Evolutionary conservation across 2,113 vertebrate genomes (phyloP).

Genomic region (Petrocephalus microphthalmus): DNA sequence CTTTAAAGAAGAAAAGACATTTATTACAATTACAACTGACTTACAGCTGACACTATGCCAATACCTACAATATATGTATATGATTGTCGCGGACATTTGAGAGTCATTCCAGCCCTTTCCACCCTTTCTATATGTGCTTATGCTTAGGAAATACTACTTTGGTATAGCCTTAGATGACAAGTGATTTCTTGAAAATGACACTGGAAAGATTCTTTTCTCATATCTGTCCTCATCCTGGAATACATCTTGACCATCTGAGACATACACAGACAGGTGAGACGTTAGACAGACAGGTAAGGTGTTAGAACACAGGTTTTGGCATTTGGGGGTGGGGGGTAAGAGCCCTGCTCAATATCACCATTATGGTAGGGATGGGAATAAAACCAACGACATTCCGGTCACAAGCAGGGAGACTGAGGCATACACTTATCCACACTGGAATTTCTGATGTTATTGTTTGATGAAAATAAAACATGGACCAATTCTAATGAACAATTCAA

Average conservation of each 20-base stretch:
- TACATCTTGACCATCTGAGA: not conserved
- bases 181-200: not conserved
- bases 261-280: not conserved
- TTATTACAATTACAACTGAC: not conserved
- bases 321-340: too few relatives aligned
- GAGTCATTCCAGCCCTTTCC: not conserved
- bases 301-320: too few relatives aligned
- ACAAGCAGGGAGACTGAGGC: not conserved
- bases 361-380: not conserved
- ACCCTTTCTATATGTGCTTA: not conserved
- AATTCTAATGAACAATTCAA: not conserved
- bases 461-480: not conserved
- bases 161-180: not conserved
- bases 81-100: not conserved
- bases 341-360: not conserved
- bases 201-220: not conserved
- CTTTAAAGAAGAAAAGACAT: conserved; percentile 51
- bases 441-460: not conserved
- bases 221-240: not conserved
- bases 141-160: not conserved
- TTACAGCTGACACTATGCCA: not conserved
- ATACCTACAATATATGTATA: not conserved
- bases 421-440: too few relatives aligned
- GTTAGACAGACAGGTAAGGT: not conserved
- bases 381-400: not conserved